A percentile compares a stretch with the other conserved stretches of the same genome.
Conservation (phyloP, 2,797 vertebrate genomes). For the Megaceryle alcyon region DNA sequence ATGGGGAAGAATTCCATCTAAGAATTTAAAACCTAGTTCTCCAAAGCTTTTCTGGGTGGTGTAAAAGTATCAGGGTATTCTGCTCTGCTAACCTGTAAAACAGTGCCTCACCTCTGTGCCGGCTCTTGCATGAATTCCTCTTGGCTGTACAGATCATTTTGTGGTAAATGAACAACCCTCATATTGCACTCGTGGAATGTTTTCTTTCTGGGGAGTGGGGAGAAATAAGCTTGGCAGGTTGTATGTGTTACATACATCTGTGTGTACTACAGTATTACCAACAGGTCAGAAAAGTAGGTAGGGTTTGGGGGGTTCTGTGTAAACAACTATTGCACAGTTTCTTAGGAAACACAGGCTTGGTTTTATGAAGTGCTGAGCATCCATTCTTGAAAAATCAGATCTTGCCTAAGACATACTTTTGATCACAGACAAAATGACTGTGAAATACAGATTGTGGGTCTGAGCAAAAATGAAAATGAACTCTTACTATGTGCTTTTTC, state of each 20-base stretch:
- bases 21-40: background rate
- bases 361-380: background rate
- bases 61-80: background rate
- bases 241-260: background rate
- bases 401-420: background rate
- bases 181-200: background rate
- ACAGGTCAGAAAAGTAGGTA: background rate
- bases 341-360: rapidly evolving
- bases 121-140: background rate
- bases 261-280: background rate
- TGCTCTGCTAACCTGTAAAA: background rate
- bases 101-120: background rate
- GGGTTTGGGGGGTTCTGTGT: background rate
- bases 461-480: background rate
- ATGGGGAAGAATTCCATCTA: background rate
- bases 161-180: background rate
- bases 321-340: background rate
- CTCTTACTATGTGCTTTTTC: background rate
- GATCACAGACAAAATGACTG: background rate
- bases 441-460: background rate
- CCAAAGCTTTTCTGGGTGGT: background rate
- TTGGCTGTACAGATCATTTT: background rate
- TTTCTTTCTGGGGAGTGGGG: background rate
- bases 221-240: background rate
- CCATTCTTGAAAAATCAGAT: background rate